Base-by-base conservation (phyloP, 1,140 invertebrate species). In the Elymnias hypermnestra region DNA sequence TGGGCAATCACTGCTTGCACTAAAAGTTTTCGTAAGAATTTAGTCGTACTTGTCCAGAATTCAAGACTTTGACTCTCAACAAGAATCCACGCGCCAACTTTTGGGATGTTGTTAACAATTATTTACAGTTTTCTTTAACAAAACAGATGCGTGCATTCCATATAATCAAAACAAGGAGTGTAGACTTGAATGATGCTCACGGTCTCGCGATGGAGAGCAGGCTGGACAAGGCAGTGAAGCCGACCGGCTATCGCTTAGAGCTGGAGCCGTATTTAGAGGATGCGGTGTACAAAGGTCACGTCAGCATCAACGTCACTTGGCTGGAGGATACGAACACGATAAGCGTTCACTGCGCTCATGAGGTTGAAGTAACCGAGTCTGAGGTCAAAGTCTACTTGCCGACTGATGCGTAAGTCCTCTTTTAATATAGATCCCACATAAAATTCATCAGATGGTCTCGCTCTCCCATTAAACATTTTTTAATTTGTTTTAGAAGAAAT, bases 251-350 rank as follows among this genome's bases (percentile, higher is more conserved):
- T 56, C 74, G 85, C 8, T 54, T 93, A 8, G 83, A 90, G 12
- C 61, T 93, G 6, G 87, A 91, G 40, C 90, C 91, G 0, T 88
- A 88, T 35, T 68, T 90, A 0, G 86, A 88, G 21, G 83, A 91
- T 28, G 84, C 84, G 0, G 73, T 86, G 1, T 93, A 91, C 58
- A 88, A 79, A 26, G 92, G 91, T 8, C 66, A 78, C 23, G 88
- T 93, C 0, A 85, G 79, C 44, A 91, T 93, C 25, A 89, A 90
- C 49, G 69, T 91, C 5, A 90, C 79, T 0, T 91, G 90, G 86
- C 66, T 83, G 3, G 66, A 85, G 7, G 75, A 86, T 6, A 84
- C 89, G 3, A 88, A 90, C 51, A 87, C 88, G 47, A 88, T 93
- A 28, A 87, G 67, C 1, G 57, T 93, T 0, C 90, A 92, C 62